Evolutionary conservation across 2,888 invertebrate genomes (phyloP).

Genomic region (Lasioglossum lativentre): DNA sequence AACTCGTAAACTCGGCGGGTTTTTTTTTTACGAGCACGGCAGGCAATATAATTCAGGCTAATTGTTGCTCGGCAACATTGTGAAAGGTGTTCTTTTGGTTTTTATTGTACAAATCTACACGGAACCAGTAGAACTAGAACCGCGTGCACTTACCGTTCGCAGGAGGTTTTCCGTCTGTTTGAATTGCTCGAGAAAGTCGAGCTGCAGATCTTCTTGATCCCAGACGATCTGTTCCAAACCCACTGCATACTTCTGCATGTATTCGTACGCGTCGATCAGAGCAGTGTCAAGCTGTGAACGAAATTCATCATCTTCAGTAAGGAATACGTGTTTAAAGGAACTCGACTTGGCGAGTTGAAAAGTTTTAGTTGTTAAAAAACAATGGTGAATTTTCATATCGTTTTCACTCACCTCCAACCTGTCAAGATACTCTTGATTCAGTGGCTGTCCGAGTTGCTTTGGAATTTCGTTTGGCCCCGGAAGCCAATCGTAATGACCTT

Average conservation of each 20-base stretch:
- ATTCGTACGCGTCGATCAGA: constrained; percentile 88
- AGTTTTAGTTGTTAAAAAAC: too few relatives aligned
- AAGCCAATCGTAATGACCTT: constrained; percentile 85
- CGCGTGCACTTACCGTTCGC: constrained; percentile 84
- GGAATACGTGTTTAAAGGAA: not conserved
- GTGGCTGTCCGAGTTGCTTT: constrained; percentile 84
- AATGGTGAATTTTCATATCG: not conserved
- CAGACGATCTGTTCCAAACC: constrained; percentile 88
- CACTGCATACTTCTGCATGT: constrained; percentile 90
- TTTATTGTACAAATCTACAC: not conserved
- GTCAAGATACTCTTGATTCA: constrained; percentile 83
- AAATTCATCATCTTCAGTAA: not conserved
- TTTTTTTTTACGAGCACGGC: constrained; percentile 55
- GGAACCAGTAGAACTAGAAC: not conserved
- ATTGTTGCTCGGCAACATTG: constrained; percentile 65
- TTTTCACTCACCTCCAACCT: constrained; percentile 84
- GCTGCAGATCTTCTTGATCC: constrained; percentile 86
- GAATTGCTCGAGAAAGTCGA: constrained; percentile 86
- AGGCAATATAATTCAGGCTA: constrained; percentile 60
- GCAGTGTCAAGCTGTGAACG: constrained; percentile 85
- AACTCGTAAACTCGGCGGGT: constrained; percentile 74
- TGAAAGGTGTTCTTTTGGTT: constrained; percentile 61
- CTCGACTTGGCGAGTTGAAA: too few relatives aligned
- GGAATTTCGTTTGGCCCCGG: constrained; percentile 84
- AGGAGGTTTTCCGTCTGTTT: constrained; percentile 87